These are phyloP conservation scores for Manduca sexta DNA, from an alignment of 1,140 invertebrate species.

Conservation along the genomic window DNA sequence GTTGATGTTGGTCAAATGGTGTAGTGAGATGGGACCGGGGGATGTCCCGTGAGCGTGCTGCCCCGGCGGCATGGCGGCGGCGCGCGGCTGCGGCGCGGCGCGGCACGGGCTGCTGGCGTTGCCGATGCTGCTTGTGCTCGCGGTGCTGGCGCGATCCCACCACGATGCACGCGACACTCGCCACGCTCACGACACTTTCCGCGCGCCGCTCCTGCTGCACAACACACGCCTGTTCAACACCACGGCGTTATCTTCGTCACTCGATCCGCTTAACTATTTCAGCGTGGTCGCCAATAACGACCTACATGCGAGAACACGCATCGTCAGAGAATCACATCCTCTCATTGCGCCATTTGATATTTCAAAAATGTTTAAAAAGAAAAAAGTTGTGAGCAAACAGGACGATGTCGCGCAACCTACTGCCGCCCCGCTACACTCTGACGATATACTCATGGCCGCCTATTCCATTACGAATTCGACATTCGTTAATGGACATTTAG, in stretches of 20 bases:
- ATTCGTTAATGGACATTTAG: too few relatives aligned
- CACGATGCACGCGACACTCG: neutral
- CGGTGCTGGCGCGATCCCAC: neutral
- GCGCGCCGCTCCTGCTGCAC: neutral
- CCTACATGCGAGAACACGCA: neutral
- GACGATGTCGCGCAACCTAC: slow-evolving; percentile 13
- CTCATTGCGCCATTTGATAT: slow-evolving; percentile 52
- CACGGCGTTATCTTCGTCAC: neutral
- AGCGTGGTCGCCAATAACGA: neutral
- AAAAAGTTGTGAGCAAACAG: slow-evolving; percentile 17
- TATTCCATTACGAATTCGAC: too few relatives aligned
- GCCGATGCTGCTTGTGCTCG: neutral
- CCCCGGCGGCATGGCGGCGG: neutral
- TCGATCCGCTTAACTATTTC: too few relatives aligned
- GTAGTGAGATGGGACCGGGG: too few relatives aligned
- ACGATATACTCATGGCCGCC: neutral
- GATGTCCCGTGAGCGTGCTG: neutral
- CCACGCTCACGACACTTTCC: neutral
- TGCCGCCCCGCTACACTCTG: slow-evolving; percentile 17
- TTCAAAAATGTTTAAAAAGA: slow-evolving; percentile 45
- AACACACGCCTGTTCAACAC: neutral
- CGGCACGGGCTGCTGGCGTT: neutral
- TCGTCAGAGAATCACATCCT: slow-evolving; percentile 32
- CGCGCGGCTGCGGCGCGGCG: neutral
- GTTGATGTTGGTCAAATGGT: too few relatives aligned